Percentiles rank a stretch among this genome's conserved stretches.
Conservation (phyloP, 2,113 vertebrate species). For the Syngnathus typhle region DNA sequence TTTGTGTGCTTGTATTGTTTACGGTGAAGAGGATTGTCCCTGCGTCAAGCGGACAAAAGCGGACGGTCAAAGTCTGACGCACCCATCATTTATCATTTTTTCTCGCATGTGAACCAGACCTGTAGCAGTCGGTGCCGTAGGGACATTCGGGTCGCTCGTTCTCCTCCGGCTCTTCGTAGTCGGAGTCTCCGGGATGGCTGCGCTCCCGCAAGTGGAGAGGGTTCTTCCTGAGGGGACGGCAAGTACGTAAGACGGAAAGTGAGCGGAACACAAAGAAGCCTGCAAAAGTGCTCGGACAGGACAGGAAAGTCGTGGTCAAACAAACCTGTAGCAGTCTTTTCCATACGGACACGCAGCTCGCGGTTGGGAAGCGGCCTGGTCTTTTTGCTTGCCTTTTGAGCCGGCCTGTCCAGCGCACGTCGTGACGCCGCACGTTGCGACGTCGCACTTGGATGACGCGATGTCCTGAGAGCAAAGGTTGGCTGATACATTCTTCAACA, state of each 20-base stretch:
- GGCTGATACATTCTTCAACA: no score
- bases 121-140: slow-evolving; percentile 70
- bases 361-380: background rate
- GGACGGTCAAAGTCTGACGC: background rate
- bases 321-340: slow-evolving; percentile 71
- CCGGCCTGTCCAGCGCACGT: background rate
- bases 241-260: background rate
- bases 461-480: no score
- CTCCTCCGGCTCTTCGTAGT: slow-evolving; percentile 48
- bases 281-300: background rate
- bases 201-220: slow-evolving; percentile 69
- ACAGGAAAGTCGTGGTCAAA: background rate
- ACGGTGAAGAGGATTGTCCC: slow-evolving; percentile 71
- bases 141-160: slow-evolving; percentile 63
- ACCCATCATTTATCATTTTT: background rate
- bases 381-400: background rate
- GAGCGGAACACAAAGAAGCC: no score
- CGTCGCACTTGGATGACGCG: background rate
- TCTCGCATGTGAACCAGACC: slow-evolving; percentile 39
- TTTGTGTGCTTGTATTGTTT: slow-evolving; percentile 69
- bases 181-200: slow-evolving; percentile 69
- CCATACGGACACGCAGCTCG: slow-evolving; percentile 65
- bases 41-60: slow-evolving; percentile 26
- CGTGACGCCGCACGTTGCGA: background rate
- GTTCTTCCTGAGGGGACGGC: slow-evolving; percentile 61